Conservation (phyloP, 2,888 invertebrate species). For the Hyles lineata region DNA sequence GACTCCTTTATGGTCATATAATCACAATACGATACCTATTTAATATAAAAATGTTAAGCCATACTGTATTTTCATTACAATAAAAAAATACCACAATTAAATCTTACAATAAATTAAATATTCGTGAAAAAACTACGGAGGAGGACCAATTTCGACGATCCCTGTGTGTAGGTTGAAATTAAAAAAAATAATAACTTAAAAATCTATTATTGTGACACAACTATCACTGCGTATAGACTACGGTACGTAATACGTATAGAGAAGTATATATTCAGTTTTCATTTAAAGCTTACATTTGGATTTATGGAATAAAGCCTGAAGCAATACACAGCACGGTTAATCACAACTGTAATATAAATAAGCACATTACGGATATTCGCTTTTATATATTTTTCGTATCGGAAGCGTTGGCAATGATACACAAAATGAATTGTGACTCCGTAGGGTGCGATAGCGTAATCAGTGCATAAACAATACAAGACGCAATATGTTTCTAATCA, state of each 20-base stretch:
- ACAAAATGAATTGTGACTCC: not conserved
- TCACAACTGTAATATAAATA: conserved; percentile 34
- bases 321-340: conserved; percentile 42
- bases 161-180: conserved; percentile 12
- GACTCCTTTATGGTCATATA: not conserved
- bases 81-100: not conserved
- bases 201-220: conserved; percentile 48
- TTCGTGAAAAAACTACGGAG: not conserved
- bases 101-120: not conserved
- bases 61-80: not conserved
- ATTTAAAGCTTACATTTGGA: conserved; percentile 53
- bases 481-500: not conserved
- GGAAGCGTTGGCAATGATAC: not conserved
- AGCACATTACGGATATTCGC: conserved; percentile 1
- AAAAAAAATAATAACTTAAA: conserved; percentile 23
- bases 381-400: not conserved
- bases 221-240: conserved; percentile 39
- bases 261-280: conserved; percentile 29
- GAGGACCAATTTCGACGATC: not conserved
- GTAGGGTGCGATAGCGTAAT: not conserved
- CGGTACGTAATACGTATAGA: conserved; percentile 38
- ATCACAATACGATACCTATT: not conserved
- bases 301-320: conserved; percentile 43
- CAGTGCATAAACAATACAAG: not conserved
- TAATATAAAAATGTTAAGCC: not conserved